These are phyloP conservation scores for Pterocles burchelli DNA, from an alignment of 2,113 vertebrate genomes.

Conservation along the genomic window DNA sequence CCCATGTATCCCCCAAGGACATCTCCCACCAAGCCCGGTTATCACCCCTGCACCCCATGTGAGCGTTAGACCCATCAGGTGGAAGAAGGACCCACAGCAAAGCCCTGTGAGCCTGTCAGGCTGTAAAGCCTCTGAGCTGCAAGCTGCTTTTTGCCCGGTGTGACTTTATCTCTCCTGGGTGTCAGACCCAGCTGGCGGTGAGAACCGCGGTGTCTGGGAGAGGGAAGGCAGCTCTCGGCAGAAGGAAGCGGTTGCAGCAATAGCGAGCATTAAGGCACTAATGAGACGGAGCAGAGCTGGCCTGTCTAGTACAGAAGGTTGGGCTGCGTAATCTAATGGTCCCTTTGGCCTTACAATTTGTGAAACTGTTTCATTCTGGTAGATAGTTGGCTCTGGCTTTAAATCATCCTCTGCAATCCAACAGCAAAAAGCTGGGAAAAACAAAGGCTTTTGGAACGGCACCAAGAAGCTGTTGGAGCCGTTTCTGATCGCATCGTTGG, in stretches of 20 bases:
- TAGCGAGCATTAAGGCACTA: neutral
- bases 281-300: conserved; percentile 26
- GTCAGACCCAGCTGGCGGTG: neutral
- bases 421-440: conserved; percentile 45
- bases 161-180: neutral
- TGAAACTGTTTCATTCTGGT: conserved; percentile 41
- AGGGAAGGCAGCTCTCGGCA: neutral
- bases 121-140: neutral
- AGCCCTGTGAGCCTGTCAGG: neutral
- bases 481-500: neutral
- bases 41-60: rapidly evolving
- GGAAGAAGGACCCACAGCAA: neutral
- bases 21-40: neutral
- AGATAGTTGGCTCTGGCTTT: conserved; percentile 47
- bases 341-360: conserved; percentile 42
- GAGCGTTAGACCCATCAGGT: rapidly evolving
- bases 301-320: conserved; percentile 1
- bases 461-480: conserved; percentile 35
- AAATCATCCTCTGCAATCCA: conserved; percentile 50
- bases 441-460: neutral
- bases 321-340: conserved; percentile 13
- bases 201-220: neutral
- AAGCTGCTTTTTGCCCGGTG: neutral
- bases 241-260: neutral
- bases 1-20: neutral